Evolutionary conservation across 2,113 vertebrate genomes (phyloP).

Genomic region (Zosterops pallidus): DNA sequence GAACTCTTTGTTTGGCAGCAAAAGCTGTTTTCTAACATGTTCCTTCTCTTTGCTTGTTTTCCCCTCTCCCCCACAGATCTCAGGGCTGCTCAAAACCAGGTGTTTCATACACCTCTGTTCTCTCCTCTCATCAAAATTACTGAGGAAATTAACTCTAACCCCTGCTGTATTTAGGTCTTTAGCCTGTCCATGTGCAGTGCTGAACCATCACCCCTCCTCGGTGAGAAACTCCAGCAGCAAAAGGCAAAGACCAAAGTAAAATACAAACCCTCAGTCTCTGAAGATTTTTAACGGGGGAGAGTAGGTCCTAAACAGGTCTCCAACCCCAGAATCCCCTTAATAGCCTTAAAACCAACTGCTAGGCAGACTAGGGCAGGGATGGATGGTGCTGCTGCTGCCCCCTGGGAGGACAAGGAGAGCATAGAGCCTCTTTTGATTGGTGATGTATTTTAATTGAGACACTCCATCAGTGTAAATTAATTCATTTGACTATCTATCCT

Average conservation of each 20-base stretch:
- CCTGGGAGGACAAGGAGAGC: neutral
- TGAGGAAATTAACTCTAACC: neutral
- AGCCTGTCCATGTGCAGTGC: rapidly evolving
- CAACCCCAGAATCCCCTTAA: neutral
- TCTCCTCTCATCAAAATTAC: neutral
- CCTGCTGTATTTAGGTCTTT: neutral
- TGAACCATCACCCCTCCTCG: neutral
- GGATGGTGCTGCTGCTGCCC: neutral
- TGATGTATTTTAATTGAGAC: neutral
- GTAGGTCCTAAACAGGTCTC: neutral
- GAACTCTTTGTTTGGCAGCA: neutral
- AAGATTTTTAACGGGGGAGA: neutral
- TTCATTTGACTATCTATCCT: neutral
- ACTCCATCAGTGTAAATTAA: neutral
- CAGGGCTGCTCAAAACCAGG: neutral
- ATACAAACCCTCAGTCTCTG: neutral
- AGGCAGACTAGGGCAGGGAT: neutral
- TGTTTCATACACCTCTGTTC: neutral
- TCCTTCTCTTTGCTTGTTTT: neutral
- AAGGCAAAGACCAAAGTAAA: neutral
- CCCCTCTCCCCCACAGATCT: neutral
- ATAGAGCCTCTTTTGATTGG: neutral
- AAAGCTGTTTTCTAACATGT: neutral
- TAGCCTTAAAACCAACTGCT: neutral
- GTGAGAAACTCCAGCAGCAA: neutral